Base-by-base conservation (phyloP, 2,113 vertebrate genomes). In the Ameiurus melas region DNA sequence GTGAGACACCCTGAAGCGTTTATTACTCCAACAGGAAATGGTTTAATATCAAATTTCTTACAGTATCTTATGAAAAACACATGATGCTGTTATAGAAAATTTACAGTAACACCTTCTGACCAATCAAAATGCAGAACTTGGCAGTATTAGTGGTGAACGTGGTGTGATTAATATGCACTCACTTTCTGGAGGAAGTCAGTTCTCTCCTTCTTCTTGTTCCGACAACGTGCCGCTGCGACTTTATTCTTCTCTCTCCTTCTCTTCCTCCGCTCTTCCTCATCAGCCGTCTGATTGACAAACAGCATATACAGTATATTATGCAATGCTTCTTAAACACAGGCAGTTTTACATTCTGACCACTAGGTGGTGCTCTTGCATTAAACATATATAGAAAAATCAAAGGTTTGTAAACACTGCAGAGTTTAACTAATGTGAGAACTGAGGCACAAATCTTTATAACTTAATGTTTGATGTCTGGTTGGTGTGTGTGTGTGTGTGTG, bases 191-290 rank as follows among this genome's bases (percentile, higher is more conserved):
- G 96, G 92, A 98, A 99, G 93, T 99, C 98, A 0, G 98, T 99
- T 60, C 98, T 96, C 92, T 99, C 98, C 94, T 99, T 99, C 95
- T 99, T 99, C 94, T 98, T 99, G 95, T 99, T 99, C 85, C 98
- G 97, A 96, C 98, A 99, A 68, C 98, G 95, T 0, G 97, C 98
- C 3, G 98, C 98, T 0, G 98, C 98, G 0, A 99, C 97, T 90
- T 99, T 99, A 94, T 99, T 99, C 93, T 99, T 99, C 93, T 99
- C 98, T 84, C 98, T 93, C 91, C 98, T 96, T 88, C 98, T 96
- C 96, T 98, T 98, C 95, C 97, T 96, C 84, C 98, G 94, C 55
- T 99, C 97, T 55, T 97, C 96, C 88, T 99, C 97, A 92, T 98
- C 97, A 0, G 97, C 97, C 94, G 97, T 95, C 98, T 99, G 95